Evolutionary conservation across 2,888 invertebrate species (phyloP), one percentile per base, ranked within the genome.

Genomic region (Tenthredo livida): DNA sequence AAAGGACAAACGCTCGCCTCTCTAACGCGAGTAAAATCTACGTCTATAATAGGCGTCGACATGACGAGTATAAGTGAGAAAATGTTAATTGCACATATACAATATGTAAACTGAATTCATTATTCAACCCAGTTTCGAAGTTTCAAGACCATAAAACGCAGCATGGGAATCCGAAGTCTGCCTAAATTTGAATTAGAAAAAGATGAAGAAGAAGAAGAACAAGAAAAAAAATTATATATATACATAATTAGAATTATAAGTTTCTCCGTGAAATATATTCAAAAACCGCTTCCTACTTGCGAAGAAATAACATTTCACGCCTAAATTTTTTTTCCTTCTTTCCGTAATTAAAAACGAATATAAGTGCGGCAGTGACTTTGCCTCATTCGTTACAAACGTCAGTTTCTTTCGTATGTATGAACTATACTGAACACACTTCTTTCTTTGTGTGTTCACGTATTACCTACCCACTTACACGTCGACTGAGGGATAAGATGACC

Each of bases 401-500:
- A 58, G n/a, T 65, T 21, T 65, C 25, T 25, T 21, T 65, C n/a
- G 29, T 29, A 12, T 15, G 15, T 47, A 47, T 47, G 47, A 47
- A 47, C 47, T 47, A 15, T 47, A 15, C 47, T 12, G 47, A 65
- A 25, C 65, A 25, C 65, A 65, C 25, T n/a, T 29, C 25, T 65
- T n/a, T 29, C 25, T 65, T 70, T 40, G 70, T 40, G 21, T 37
- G n/a, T 70, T 2, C 33, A 40, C 15, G 15, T 33, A 67, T 67
- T 73, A n/a, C 10, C 73, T 17, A 73, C 43, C 40, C n/a, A 17
- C 17, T 15, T 77, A 15, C 50, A 37, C 29, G 54, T 77, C 15
- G 47, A 50, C 54, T 29, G 12, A 25, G 33, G 77, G 33, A 67
- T 80, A 40, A 80, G 40, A 80, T 80, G 80, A 40, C 58, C n/a